Percentiles rank a stretch among this genome's conserved stretches.
Evolutionary conservation across 2,888 invertebrate species (phyloP).

Genomic region (Microplitis manilae): DNA sequence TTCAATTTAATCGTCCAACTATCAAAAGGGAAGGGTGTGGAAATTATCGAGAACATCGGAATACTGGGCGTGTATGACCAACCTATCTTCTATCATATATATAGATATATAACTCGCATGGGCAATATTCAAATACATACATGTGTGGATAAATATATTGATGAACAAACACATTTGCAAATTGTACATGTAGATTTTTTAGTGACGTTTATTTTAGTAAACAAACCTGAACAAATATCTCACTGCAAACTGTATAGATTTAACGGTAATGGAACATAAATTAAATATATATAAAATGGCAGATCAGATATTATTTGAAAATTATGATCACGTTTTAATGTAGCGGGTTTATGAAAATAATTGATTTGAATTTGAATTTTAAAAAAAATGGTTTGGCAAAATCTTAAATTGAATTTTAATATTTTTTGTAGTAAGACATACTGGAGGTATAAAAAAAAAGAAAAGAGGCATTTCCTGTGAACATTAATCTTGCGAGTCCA

Average conservation of each 20-base stretch:
- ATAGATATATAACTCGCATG: background rate
- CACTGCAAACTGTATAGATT: background rate
- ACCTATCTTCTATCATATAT: conserved; percentile 1
- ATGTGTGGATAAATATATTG: background rate
- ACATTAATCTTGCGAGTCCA: background rate
- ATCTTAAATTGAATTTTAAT: background rate
- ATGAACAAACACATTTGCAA: background rate
- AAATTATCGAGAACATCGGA: conserved; percentile 12
- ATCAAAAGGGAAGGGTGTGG: conserved; percentile 12
- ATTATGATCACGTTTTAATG: too few species aligned
- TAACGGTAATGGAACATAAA: too few species aligned
- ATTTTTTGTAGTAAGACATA: background rate
- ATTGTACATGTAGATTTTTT: background rate
- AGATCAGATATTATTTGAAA: too few species aligned
- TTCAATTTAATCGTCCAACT: conserved; percentile 9
- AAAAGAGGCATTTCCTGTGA: background rate
- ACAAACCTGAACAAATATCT: background rate
- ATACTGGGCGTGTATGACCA: conserved; percentile 9
- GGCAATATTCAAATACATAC: background rate
- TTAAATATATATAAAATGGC: too few species aligned
- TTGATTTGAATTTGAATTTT: too few species aligned
- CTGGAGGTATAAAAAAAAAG: background rate
- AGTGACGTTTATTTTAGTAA: conserved; percentile 17
- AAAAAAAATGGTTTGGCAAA: too few species aligned
- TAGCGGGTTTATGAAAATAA: too few species aligned